A percentile compares a stretch with the other conserved stretches of the same genome.
Evolutionary conservation across 2,113 vertebrate genomes (phyloP).

Genomic region (Rhea americana): DNA sequence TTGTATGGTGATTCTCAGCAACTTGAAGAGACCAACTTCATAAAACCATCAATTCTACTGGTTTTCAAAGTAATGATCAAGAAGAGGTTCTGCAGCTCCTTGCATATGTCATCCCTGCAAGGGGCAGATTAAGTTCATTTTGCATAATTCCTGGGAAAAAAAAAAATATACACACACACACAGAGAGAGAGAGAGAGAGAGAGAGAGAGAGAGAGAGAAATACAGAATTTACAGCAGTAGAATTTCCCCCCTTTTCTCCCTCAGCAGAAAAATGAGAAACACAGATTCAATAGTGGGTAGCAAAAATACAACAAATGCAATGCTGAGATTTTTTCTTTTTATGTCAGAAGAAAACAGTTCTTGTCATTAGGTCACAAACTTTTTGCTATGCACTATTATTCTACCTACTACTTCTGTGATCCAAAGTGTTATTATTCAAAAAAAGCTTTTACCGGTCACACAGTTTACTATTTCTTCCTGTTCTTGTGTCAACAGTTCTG

Average conservation of each 20-base stretch:
- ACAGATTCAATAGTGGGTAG: accelerated
- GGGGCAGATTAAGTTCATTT: not conserved
- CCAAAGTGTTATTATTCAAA: not conserved
- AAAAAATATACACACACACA: too few relatives aligned
- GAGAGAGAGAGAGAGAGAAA: not conserved
- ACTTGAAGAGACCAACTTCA: not conserved
- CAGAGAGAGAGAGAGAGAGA: too few relatives aligned
- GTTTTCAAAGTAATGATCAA: not conserved
- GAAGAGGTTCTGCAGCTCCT: not conserved
- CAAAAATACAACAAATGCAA: not conserved
- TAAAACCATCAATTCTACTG: not conserved
- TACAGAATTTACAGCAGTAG: not conserved
- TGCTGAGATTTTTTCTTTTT: not conserved
- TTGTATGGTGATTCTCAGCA: not conserved
- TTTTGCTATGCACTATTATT: not conserved
- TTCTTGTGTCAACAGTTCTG: not conserved
- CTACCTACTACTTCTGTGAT: not conserved
- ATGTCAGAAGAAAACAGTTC: not conserved
- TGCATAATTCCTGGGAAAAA: not conserved
- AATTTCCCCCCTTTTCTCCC: not conserved
- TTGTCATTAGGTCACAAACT: not conserved
- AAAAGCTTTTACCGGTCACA: not conserved
- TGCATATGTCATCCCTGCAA: not conserved
- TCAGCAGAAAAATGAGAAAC: not conserved
- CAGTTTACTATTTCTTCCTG: not conserved